Conservation (phyloP, 2,113 vertebrate species). For the Atlantisia rogersi region DNA sequence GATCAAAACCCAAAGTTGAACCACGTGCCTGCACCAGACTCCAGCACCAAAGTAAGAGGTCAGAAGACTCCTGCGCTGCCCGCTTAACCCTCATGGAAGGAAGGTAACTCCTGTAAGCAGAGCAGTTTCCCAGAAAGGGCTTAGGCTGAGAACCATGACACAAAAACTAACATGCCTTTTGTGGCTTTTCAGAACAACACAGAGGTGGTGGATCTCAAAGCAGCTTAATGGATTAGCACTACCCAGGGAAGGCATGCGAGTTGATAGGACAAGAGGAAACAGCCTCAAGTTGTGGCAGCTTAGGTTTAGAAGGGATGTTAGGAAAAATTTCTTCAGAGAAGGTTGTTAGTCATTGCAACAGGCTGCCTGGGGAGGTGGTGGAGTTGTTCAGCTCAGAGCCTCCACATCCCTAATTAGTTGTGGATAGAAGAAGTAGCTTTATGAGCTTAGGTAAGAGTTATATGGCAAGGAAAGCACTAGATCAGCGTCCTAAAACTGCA, state of each 20-base stretch:
- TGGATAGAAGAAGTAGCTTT: background rate
- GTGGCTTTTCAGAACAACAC: background rate
- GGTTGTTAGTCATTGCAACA: too few relatives aligned
- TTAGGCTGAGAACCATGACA: background rate
- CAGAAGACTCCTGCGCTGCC: background rate
- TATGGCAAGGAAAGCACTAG: background rate
- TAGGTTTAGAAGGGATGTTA: too few relatives aligned
- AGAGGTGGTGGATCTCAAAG: background rate
- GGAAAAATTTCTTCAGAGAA: too few relatives aligned
- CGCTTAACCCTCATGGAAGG: background rate
- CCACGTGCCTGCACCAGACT: too few relatives aligned
- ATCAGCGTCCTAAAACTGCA: background rate
- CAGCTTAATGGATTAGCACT: background rate
- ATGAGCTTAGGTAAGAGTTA: background rate
- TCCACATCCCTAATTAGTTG: background rate
- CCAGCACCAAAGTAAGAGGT: background rate
- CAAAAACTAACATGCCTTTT: fast-evolving
- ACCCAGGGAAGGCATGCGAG: background rate
- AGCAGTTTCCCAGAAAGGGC: background rate
- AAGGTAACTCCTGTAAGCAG: background rate
- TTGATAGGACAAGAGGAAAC: too few relatives aligned
- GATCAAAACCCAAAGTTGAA: background rate
- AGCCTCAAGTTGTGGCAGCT: too few relatives aligned
- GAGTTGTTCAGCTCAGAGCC: background rate
- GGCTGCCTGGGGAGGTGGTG: too few relatives aligned